Percentiles rank a stretch among this genome's conserved stretches.
These are phyloP conservation scores for Rhabditoides inermis DNA, from an alignment of 2,888 invertebrate genomes.

Conservation along the genomic window DNA sequence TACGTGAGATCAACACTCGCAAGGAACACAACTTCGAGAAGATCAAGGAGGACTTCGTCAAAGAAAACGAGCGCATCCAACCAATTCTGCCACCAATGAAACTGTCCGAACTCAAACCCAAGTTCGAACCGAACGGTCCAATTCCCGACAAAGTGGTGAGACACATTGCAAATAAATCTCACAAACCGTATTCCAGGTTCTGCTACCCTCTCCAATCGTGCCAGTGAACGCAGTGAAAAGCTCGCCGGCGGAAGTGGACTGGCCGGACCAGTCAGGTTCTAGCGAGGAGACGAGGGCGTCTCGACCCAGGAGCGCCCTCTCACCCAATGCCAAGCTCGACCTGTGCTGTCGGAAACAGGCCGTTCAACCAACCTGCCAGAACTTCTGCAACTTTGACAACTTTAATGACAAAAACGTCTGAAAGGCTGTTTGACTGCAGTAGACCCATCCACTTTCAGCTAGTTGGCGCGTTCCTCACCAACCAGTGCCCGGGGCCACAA, in stretches of 20 bases:
- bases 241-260: constrained; percentile 12
- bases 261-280: too few species aligned
- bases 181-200: too few species aligned
- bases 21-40: too few species aligned
- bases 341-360: constrained; percentile 43
- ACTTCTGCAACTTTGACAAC: constrained; percentile 45
- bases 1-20: too few species aligned
- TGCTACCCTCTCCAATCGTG: constrained; percentile 13
- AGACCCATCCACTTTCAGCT: constrained; percentile 24
- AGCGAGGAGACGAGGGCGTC: constrained; percentile 17
- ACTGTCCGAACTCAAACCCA: too few species aligned
- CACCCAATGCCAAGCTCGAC: constrained; percentile 44
- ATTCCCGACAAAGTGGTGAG: too few species aligned
- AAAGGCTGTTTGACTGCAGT: neutral
- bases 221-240: too few species aligned
- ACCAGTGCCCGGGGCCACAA: constrained; percentile 46
- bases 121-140: too few species aligned
- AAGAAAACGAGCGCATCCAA: too few species aligned
- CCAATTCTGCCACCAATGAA: too few species aligned
- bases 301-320: constrained; percentile 12
- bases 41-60: too few species aligned
- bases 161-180: too few species aligned
- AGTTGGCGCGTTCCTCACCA: constrained; percentile 40
- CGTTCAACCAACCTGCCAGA: constrained; percentile 33
- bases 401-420: constrained; percentile 46